Evolutionary conservation across 1,140 invertebrate species (phyloP).

Genomic region (Drosophila orena): DNA sequence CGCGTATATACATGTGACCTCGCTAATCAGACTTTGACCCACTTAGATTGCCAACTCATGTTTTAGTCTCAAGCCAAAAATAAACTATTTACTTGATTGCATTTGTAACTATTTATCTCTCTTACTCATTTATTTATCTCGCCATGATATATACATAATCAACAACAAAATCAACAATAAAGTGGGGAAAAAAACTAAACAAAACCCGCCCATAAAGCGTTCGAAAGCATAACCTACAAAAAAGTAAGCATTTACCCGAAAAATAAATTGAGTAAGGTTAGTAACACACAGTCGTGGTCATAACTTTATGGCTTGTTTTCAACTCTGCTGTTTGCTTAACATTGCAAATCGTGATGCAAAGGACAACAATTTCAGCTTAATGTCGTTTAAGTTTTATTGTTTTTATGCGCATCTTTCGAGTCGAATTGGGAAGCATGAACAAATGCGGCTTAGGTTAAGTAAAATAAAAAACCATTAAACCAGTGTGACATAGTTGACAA

Average conservation of each 20-base stretch:
- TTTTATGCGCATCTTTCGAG: slow-evolving; percentile 16
- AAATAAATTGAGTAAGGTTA: slow-evolving; percentile 79
- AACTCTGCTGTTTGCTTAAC: slow-evolving; percentile 65
- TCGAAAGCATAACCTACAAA: slow-evolving; percentile 71
- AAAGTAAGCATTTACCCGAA: slow-evolving; percentile 34
- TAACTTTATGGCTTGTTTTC: slow-evolving; percentile 55
- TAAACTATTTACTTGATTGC: slow-evolving; percentile 38
- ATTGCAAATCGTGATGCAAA: slow-evolving; percentile 72
- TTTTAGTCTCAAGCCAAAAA: slow-evolving; percentile 50
- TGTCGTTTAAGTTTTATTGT: slow-evolving; percentile 19
- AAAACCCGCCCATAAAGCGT: slow-evolving; percentile 64
- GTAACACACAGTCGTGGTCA: slow-evolving; percentile 75
- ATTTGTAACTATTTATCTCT: slow-evolving; percentile 34
- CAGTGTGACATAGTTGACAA: neutral
- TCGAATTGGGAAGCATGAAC: slow-evolving; percentile 18
- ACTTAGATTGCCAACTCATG: slow-evolving; percentile 66
- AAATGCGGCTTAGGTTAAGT: slow-evolving; percentile 9
- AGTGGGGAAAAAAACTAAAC: slow-evolving; percentile 30
- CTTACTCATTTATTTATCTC: slow-evolving; percentile 53
- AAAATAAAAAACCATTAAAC: slow-evolving; percentile 10
- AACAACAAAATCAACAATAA: slow-evolving; percentile 48
- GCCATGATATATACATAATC: slow-evolving; percentile 57
- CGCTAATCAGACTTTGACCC: slow-evolving; percentile 73
- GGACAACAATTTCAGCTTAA: slow-evolving; percentile 58
- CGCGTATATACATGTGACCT: slow-evolving; percentile 46